phyloP scores from a whole-genome alignment of 2,113 vertebrate species.

The Sceloporus tristichus region DNA sequence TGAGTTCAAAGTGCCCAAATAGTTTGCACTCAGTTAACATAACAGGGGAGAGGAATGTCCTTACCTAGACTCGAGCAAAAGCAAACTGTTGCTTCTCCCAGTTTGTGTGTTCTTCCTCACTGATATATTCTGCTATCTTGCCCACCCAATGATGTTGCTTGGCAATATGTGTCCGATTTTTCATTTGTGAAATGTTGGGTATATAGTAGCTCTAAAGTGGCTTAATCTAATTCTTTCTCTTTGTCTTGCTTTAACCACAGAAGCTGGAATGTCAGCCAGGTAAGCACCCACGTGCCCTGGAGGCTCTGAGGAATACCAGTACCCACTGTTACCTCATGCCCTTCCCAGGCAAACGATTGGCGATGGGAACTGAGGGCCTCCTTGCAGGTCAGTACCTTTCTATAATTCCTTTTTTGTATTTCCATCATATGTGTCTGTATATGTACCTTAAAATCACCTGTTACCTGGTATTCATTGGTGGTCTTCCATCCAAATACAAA shows the following conservation, averaged over 20 bases:
- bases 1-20: too few species aligned
- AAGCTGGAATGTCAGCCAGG: slow-evolving; percentile 15
- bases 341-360: slow-evolving; percentile 43
- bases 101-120: too few species aligned
- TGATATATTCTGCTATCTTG: too few species aligned
- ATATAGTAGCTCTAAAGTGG: neutral
- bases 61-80: too few species aligned
- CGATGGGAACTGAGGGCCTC: slow-evolving; percentile 22
- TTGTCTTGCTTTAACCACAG: slow-evolving; percentile 32
- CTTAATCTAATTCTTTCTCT: neutral
- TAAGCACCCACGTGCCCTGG: slow-evolving; percentile 65
- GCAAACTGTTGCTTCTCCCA: too few species aligned
- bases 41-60: too few species aligned
- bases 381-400: slow-evolving; percentile 49
- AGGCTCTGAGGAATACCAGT: slow-evolving; percentile 48
- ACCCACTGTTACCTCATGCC: slow-evolving; percentile 70
- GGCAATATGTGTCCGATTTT: neutral
- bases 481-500: too few species aligned
- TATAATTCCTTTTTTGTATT: neutral
- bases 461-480: too few species aligned
- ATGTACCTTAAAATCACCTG: too few species aligned
- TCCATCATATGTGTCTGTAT: neutral
- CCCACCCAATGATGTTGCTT: too few species aligned
- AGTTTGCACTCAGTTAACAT: too few species aligned
- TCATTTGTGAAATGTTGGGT: neutral